Evolutionary conservation across 2,888 invertebrate genomes (phyloP).

Genomic region (Yponomeuta cagnagella): DNA sequence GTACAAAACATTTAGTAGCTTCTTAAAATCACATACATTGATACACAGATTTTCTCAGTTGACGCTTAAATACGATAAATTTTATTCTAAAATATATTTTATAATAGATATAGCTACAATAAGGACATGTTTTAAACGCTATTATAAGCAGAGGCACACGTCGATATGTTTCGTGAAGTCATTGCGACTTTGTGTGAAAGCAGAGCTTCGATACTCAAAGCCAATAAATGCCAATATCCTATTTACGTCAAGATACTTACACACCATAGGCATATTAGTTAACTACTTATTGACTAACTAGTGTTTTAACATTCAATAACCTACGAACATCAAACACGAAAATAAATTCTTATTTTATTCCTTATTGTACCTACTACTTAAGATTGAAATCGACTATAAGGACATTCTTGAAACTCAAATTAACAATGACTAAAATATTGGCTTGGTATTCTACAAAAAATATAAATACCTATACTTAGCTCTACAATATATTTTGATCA

Average conservation of each 20-base stretch:
- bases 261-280: constrained; percentile 24
- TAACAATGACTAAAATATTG: constrained; percentile 6
- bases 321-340: constrained; percentile 16
- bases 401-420: constrained; percentile 9
- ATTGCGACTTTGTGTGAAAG: constrained; percentile 47
- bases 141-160: constrained; percentile 72
- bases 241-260: constrained; percentile 20
- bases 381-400: background rate
- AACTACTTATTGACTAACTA: background rate
- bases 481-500: background rate
- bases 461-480: background rate
- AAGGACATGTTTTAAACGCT: constrained; percentile 69
- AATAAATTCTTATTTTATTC: constrained; percentile 6
- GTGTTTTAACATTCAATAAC: constrained; percentile 3
- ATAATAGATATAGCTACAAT: constrained; percentile 53
- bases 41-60: constrained; percentile 63
- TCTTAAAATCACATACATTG: constrained; percentile 60
- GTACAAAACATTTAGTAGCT: constrained; percentile 57
- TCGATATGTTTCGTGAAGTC: constrained; percentile 68
- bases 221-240: constrained; percentile 35
- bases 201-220: constrained; percentile 65
- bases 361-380: background rate
- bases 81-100: constrained; percentile 48
- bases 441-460: background rate
- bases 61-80: constrained; percentile 41